These are phyloP conservation scores for Gonioctena quinquepunctata DNA, from an alignment of 1,140 invertebrate genomes.

Conservation along the genomic window DNA sequence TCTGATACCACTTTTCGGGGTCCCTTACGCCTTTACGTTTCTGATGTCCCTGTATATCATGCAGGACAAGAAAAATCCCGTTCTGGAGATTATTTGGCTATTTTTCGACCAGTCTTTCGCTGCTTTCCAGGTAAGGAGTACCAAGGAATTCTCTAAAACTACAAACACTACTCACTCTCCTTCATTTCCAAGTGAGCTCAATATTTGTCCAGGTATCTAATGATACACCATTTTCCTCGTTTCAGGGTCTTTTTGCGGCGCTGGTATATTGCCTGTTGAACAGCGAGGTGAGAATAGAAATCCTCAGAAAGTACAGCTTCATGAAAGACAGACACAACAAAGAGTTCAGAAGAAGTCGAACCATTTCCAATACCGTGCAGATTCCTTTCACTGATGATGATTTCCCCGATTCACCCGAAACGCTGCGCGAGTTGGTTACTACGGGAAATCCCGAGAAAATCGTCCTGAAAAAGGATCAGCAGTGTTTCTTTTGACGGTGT, in stretches of 20 bases:
- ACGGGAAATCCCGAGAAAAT: not conserved
- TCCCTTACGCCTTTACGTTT: conserved; percentile 66
- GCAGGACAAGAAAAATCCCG: conserved; percentile 43
- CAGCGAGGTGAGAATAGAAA: conserved; percentile 70
- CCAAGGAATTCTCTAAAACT: not conserved
- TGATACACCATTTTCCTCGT: conserved; percentile 37
- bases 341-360: conserved; percentile 35
- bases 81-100: conserved; percentile 63
- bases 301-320: conserved; percentile 42
- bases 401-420: conserved; percentile 22
- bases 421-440: not conserved
- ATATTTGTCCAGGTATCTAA: too few relatives aligned
- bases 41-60: conserved; percentile 56
- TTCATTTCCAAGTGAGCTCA: too few relatives aligned
- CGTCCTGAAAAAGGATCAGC: not conserved
- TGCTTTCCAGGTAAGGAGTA: conserved; percentile 64
- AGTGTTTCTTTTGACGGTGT: not conserved
- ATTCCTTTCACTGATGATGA: conserved; percentile 25
- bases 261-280: conserved; percentile 87
- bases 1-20: conserved; percentile 69
- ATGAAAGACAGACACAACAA: conserved; percentile 35
- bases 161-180: not conserved
- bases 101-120: conserved; percentile 69
- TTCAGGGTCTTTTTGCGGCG: conserved; percentile 79
- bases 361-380: conserved; percentile 40